Conservation (phyloP, 2,113 vertebrate genomes). For the Albula goreensis region DNA sequence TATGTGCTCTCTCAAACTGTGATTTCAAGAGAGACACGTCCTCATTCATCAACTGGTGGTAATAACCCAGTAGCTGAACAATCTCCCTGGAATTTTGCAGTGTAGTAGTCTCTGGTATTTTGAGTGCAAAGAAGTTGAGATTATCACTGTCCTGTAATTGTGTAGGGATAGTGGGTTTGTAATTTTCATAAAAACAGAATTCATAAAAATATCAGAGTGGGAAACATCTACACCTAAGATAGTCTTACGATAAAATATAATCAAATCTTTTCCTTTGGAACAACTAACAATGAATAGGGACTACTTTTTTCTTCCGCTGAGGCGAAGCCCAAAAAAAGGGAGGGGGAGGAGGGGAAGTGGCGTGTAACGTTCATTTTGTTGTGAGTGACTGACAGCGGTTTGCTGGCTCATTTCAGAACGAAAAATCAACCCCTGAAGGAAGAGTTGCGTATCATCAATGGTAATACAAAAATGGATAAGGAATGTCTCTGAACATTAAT, state of each 20-base stretch:
- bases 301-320: slow-evolving; percentile 62
- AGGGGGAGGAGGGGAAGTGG: background rate
- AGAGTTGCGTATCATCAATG: background rate
- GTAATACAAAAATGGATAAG: background rate
- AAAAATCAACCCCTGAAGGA: slow-evolving; percentile 5
- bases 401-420: slow-evolving; percentile 8
- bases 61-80: too few relatives aligned
- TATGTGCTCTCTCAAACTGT: background rate
- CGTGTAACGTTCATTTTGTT: slow-evolving; percentile 32
- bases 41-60: too few relatives aligned
- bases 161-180: background rate
- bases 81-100: too few relatives aligned
- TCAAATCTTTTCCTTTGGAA: slow-evolving; percentile 21
- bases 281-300: slow-evolving; percentile 42
- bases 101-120: background rate
- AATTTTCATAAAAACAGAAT: background rate
- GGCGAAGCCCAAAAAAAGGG: slow-evolving; percentile 22
- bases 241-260: background rate
- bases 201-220: background rate
- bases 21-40: background rate
- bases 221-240: background rate
- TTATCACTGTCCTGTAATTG: background rate
- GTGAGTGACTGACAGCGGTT: slow-evolving; percentile 39
- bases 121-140: slow-evolving; percentile 18
- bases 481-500: background rate